These are phyloP conservation scores for Watersipora subatra DNA, from an alignment of 1,140 invertebrate species.

Conservation along the genomic window DNA sequence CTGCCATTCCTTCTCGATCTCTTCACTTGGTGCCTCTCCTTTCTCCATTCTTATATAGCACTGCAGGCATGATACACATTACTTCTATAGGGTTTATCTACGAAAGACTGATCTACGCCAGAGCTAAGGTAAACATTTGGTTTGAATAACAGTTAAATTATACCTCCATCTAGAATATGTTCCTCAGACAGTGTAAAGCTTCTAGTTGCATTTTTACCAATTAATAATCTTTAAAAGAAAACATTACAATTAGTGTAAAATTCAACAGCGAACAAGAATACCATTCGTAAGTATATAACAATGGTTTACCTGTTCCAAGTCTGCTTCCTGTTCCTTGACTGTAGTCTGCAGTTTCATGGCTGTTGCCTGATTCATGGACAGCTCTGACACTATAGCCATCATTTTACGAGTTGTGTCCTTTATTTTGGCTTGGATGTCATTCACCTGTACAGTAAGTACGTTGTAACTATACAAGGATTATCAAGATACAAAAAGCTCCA, in stretches of 20 bases:
- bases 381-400: conserved; percentile 39
- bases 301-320: conserved; percentile 21
- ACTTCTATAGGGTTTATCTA: not conserved
- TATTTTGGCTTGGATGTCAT: conserved; percentile 33
- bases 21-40: conserved; percentile 33
- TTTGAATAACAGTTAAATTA: too few relatives aligned
- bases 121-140: too few relatives aligned
- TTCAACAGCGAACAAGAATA: not conserved
- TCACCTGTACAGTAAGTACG: conserved; percentile 19
- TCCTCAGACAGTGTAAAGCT: too few relatives aligned
- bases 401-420: conserved; percentile 37
- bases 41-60: conserved; percentile 37
- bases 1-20: conserved; percentile 30
- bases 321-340: conserved; percentile 28
- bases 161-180: too few relatives aligned
- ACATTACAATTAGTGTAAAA: too few relatives aligned
- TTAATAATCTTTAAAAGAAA: too few relatives aligned
- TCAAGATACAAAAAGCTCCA: too few relatives aligned
- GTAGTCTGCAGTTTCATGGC: conserved; percentile 34
- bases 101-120: not conserved
- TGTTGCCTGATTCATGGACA: conserved; percentile 39
- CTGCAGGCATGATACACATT: conserved; percentile 8
- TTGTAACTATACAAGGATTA: not conserved
- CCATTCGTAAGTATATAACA: too few relatives aligned
- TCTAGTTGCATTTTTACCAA: too few relatives aligned